These are phyloP conservation scores for Nymphalis c-album DNA, from an alignment of 2,888 invertebrate species.

Conservation along the genomic window DNA sequence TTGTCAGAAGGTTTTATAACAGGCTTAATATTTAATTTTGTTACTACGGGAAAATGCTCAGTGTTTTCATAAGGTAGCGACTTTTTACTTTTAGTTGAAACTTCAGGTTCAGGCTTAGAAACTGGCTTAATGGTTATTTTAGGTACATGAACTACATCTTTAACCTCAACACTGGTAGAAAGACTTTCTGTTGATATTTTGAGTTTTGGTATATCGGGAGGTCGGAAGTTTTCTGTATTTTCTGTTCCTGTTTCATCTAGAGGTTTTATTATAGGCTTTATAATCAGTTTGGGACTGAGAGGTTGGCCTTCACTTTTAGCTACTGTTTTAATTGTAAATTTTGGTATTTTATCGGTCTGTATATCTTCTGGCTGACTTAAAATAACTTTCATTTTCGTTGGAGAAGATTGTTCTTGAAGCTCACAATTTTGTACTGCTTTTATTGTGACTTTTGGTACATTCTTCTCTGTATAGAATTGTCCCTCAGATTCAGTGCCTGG, in stretches of 20 bases:
- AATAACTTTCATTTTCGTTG: slow-evolving; percentile 67
- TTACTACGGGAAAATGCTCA: slow-evolving; percentile 69
- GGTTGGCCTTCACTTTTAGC: slow-evolving; percentile 66
- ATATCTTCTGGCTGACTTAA: slow-evolving; percentile 67
- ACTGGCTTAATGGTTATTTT: slow-evolving; percentile 82
- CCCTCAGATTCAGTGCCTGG: slow-evolving; percentile 73
- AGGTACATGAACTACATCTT: slow-evolving; percentile 50
- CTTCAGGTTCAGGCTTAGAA: slow-evolving; percentile 57
- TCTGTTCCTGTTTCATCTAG: slow-evolving; percentile 57
- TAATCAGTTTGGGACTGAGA: slow-evolving; percentile 74
- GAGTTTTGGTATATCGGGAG: slow-evolving; percentile 51
- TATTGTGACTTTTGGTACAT: slow-evolving; percentile 72
- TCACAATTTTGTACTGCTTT: slow-evolving; percentile 67
- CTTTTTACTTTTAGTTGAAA: slow-evolving; percentile 46
- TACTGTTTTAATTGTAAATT: slow-evolving; percentile 72
- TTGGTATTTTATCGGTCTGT: slow-evolving; percentile 67
- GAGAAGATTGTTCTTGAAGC: slow-evolving; percentile 58
- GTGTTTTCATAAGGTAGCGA: slow-evolving; percentile 47
- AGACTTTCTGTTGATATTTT: slow-evolving; percentile 59
- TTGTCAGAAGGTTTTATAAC: slow-evolving; percentile 70
- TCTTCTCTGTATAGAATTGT: slow-evolving; percentile 71
- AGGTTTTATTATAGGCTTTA: slow-evolving; percentile 69
- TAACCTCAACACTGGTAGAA: slow-evolving; percentile 50
- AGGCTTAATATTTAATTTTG: slow-evolving; percentile 74
- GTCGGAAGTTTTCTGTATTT: slow-evolving; percentile 38